Base-by-base conservation (phyloP, 1,140 invertebrate species). In the Physella acuta region DNA sequence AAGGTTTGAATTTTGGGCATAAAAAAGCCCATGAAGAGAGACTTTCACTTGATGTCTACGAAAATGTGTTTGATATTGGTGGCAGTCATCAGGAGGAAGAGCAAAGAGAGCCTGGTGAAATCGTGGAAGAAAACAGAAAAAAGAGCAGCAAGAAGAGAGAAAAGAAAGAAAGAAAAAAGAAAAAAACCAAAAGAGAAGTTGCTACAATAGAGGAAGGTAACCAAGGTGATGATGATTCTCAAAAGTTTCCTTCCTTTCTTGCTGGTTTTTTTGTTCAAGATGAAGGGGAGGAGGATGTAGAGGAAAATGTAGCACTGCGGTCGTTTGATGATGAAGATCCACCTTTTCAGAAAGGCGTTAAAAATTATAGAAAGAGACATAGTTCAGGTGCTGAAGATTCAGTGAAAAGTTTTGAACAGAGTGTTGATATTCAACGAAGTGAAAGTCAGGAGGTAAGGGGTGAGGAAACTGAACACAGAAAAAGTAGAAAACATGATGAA, bases 181-280 rank as follows among this genome's bases (percentile, higher is more conserved):
- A 68, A 34, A 68, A 68, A 60, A 59, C 16, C 4, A 39, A 33
- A 60, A n/a, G 66, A 20, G 56, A 68, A 51, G 66, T 68, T 31
- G 66, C 66, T 26, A 68, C 66, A n/a, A 68, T 68, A n/a, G 66
- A 68, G 26, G 66, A 68, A 34, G 66, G 66, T 36, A 49, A 49
- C 31, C 66, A 68, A 36, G 66, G 56, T 3, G 56, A 68, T 58
- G 66, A 68, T 30, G 56, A 68, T 39, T 68, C 66, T 14, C 66
- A 68, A 60, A 68, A 60, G 33, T 68, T 68, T 33, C 66, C 66
- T 1, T 60, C 66, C 0, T 68, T 60, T 55, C 30, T 68, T 8
- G 66, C 55, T 60, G 66, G 55, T 3, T 68, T 68, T 60, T 68
- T 68, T 68, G 55, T 68, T n/a, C 66, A 68, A n/a, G 66, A 68